These are phyloP conservation scores for Rhinolophus sinicus DNA, from an alignment of 2,113 vertebrate species.

Conservation along the genomic window DNA sequence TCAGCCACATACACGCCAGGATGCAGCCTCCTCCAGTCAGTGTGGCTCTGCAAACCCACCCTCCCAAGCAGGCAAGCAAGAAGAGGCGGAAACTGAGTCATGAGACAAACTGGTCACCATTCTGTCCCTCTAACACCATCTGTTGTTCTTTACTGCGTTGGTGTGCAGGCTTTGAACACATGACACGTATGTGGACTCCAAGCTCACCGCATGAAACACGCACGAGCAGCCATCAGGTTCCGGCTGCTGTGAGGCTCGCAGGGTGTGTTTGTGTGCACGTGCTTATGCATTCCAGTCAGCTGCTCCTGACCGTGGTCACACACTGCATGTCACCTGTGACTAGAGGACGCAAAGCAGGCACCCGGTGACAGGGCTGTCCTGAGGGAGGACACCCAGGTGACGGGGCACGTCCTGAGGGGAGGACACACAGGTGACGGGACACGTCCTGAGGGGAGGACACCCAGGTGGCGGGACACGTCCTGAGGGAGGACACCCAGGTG, in stretches of 20 bases:
- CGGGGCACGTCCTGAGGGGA: too few species aligned
- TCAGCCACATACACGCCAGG: neutral
- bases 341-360: too few species aligned
- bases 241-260: neutral
- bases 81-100: neutral
- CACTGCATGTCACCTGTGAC: too few species aligned
- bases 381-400: neutral
- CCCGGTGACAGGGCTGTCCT: neutral
- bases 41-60: neutral
- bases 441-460: too few species aligned
- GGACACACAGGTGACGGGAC: too few species aligned
- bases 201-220: neutral
- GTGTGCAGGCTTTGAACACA: neutral
- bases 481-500: too few species aligned
- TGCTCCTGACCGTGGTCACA: constrained; percentile 9
- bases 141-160: neutral
- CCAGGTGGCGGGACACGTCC: too few species aligned
- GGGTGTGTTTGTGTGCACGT: constrained; percentile 43
- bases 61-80: neutral
- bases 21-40: neutral
- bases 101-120: neutral
- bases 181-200: neutral
- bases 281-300: constrained; percentile 22
- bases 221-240: neutral
- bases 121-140: neutral